Evolutionary conservation across 2,888 invertebrate species (phyloP).

Genomic region (Listrodromus nycthemerus): DNA sequence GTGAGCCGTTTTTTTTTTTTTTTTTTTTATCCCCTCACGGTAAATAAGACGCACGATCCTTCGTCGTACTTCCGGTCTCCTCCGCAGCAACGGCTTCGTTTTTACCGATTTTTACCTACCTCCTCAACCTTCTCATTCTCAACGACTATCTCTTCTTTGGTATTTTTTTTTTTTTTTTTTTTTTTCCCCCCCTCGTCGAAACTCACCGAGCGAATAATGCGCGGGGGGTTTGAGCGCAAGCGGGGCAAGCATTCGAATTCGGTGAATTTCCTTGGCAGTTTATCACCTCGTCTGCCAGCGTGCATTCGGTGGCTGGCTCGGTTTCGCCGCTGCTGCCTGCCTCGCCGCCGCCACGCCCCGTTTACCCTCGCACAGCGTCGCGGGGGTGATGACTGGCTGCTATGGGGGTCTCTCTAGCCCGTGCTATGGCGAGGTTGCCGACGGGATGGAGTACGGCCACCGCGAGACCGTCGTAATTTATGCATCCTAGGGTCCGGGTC

Average conservation of each 20-base stretch:
- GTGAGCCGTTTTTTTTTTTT: slow-evolving; percentile 25
- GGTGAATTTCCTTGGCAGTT: slow-evolving; percentile 70
- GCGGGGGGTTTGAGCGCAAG: slow-evolving; percentile 10
- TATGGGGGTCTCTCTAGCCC: slow-evolving; percentile 41
- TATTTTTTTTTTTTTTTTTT: slow-evolving; percentile 1
- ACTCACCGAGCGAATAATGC: slow-evolving; percentile 61
- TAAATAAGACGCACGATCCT: slow-evolving; percentile 30
- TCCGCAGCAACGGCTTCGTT: slow-evolving; percentile 6
- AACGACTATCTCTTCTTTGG: neutral
- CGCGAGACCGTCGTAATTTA: slow-evolving; percentile 70
- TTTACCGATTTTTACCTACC: slow-evolving; percentile 34
- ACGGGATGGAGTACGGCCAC: slow-evolving; percentile 49
- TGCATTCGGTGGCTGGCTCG: slow-evolving; percentile 53
- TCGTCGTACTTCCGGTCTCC: slow-evolving; percentile 14
- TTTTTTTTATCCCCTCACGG: neutral
- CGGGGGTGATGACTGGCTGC: slow-evolving; percentile 67
- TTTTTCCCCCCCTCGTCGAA: slow-evolving; percentile 28
- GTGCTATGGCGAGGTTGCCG: slow-evolving; percentile 36
- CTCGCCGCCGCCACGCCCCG: slow-evolving; percentile 67
- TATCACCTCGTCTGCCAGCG: slow-evolving; percentile 68
- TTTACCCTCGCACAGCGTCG: slow-evolving; percentile 64
- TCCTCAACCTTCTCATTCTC: slow-evolving; percentile 8
- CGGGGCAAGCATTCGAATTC: slow-evolving; percentile 57
- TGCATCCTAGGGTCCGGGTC: slow-evolving; percentile 66
- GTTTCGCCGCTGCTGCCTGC: slow-evolving; percentile 49